phyloP scores from a whole-genome alignment of 2,888 invertebrate genomes.

The Xestia ashworthii region DNA sequence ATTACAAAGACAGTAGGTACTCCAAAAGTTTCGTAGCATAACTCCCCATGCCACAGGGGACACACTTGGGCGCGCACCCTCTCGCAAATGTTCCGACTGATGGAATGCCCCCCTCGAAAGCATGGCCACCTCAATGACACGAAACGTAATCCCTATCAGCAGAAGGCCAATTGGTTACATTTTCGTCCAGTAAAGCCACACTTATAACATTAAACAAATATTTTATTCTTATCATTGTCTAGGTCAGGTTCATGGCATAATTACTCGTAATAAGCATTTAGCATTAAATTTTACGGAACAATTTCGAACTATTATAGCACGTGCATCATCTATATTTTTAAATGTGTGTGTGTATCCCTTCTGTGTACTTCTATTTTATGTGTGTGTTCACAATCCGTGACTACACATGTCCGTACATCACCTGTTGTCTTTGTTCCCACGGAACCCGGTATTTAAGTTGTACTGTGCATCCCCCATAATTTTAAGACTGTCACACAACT shows the following conservation, averaged over 20 bases:
- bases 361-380: conserved; percentile 15
- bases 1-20: conserved; percentile 32
- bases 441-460: conserved; percentile 68
- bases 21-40: conserved; percentile 31
- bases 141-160: background rate
- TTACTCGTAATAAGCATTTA: conserved; percentile 1
- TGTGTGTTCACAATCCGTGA: conserved; percentile 78
- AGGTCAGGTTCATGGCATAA: conserved; percentile 14
- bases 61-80: conserved; percentile 86
- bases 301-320: background rate
- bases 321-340: background rate
- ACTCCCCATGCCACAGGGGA: conserved; percentile 68
- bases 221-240: conserved; percentile 11
- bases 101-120: conserved; percentile 72
- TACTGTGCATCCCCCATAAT: conserved; percentile 58
- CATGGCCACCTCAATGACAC: conserved; percentile 49
- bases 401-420: conserved; percentile 85
- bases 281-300: background rate
- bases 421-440: conserved; percentile 87
- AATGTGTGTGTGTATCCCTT: conserved; percentile 34
- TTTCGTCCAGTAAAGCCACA: background rate
- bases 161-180: conserved; percentile 30
- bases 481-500: conserved; percentile 57
- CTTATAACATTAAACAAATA: background rate
- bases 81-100: conserved; percentile 60